These are phyloP conservation scores for Yponomeuta malinellus DNA, from an alignment of 2,888 invertebrate species.

Conservation along the genomic window DNA sequence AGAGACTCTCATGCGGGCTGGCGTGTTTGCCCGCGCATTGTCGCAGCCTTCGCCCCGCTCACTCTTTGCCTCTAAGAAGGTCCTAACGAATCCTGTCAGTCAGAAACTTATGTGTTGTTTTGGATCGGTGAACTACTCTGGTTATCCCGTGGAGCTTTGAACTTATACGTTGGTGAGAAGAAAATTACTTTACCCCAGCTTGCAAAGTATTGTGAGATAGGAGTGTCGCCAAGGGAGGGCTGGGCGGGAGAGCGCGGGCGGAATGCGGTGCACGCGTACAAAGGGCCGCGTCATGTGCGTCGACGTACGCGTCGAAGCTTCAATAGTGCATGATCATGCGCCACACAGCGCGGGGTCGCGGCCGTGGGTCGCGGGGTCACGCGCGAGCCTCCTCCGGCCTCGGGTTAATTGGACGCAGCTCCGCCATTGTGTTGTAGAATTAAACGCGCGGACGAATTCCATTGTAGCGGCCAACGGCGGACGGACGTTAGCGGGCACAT, in stretches of 20 bases:
- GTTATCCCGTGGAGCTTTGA: no score
- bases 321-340: conserved; percentile 50
- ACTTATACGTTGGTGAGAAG: no score
- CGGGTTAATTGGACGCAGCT: conserved; percentile 68
- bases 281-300: conserved; percentile 14
- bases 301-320: conserved; percentile 20
- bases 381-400: conserved; percentile 34
- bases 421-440: conserved; percentile 60
- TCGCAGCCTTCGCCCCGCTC: not conserved
- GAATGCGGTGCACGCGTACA: not conserved
- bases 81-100: not conserved
- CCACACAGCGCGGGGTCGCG: conserved; percentile 48
- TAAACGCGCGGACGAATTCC: conserved; percentile 41
- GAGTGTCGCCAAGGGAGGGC: not conserved
- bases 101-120: not conserved
- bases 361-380: conserved; percentile 37
- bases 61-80: not conserved
- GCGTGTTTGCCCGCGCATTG: not conserved
- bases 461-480: conserved; percentile 6
- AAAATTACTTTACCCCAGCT: no score
- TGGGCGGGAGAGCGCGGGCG: not conserved
- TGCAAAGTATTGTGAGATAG: not conserved
- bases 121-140: not conserved
- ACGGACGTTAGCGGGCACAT: not conserved
- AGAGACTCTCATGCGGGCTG: conserved; percentile 7